Percentiles rank a stretch among this genome's conserved stretches.
Evolutionary conservation across 2,888 invertebrate species (phyloP).

Genomic region (Nezara viridula): DNA sequence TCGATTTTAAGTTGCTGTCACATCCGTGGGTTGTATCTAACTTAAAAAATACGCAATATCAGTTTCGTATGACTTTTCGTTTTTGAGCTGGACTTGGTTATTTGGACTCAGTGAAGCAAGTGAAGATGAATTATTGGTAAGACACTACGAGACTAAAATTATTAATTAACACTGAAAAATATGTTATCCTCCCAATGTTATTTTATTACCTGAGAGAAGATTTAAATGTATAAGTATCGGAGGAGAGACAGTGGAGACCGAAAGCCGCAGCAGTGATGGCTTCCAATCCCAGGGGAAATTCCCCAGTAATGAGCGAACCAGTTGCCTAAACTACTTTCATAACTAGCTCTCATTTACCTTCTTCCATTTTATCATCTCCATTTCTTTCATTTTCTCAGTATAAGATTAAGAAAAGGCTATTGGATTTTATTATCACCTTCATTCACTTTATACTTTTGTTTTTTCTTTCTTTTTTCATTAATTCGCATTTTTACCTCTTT

Average conservation of each 20-base stretch:
- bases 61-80: no score
- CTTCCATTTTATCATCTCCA: slow-evolving; percentile 2
- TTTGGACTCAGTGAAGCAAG: no score
- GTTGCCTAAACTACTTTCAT: slow-evolving; percentile 26
- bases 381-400: neutral
- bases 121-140: no score
- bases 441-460: neutral
- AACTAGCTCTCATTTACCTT: slow-evolving; percentile 18
- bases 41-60: no score
- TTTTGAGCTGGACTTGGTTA: no score
- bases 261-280: neutral
- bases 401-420: neutral
- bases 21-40: no score
- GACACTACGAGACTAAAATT: no score
- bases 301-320: neutral
- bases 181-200: no score
- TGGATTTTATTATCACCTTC: slow-evolving; percentile 6
- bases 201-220: no score
- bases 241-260: neutral
- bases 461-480: neutral
- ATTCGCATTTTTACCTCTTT: neutral
- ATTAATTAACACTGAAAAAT: no score
- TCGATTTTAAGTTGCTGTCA: no score
- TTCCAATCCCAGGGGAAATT: slow-evolving; percentile 8
- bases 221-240: no score